Base-by-base conservation (phyloP, 1,140 invertebrate species). In the Lepidurus arcticus region DNA sequence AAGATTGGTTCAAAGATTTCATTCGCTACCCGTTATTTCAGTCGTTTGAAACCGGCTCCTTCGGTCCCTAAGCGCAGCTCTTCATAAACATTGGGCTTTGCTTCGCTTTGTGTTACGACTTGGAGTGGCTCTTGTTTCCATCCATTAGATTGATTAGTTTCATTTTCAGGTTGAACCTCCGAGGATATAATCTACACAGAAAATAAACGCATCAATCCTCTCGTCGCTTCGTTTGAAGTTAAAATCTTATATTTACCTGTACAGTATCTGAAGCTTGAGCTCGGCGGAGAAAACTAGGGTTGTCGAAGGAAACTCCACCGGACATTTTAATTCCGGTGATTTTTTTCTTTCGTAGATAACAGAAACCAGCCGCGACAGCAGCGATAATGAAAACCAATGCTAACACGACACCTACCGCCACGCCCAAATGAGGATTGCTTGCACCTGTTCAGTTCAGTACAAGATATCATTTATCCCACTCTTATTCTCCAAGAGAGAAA, bases 291-390 rank as follows among this genome's bases (percentile, higher is more conserved):
- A 94, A 94, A 81, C 91, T 93, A 1, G 92, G 92, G 86, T 94
- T 94, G 83, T 93, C 92, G 83, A 94, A 94, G 5, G 92, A 92
- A 75, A 94, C 91, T 26, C 91, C 91, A 76, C 89, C 88, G 80
- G 88, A 86, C 26, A 87, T 85, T 81, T 88, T 88, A 78, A 85
- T 83, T 47, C 86, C 84, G 79, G 89, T 86, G 82, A 88, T 84
- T 75, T 88, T 89, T 82, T 87, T 88, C 44, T 88, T 89, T 78
- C 90, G 87, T 80, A 91, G 87, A 81, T 92, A 90, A 83, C 91
- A 88, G 78, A 90, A 88, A 53, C 87, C 88, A 26, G 87, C 90
- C 11, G 87, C 85, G 42, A 91, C 86, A 77, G 91, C 84, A 1
- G 88, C 87, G 10, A 88, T 88, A 8, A 91, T 88, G n/a, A 91